Evolutionary conservation across 2,888 invertebrate species (phyloP).

Genomic region (Coelopa pilipes): DNA sequence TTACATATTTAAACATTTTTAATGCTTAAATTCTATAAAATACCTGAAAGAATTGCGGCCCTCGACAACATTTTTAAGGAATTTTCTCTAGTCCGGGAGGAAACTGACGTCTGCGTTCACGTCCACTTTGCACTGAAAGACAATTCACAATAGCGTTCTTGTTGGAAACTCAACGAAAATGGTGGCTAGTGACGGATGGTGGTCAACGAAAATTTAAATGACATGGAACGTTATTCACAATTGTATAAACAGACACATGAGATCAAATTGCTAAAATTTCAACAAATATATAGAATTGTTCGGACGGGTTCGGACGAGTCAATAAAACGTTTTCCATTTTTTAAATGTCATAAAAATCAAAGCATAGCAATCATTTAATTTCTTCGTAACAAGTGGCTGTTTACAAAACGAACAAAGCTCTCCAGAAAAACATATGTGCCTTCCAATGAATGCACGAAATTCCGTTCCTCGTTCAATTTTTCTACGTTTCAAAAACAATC

Average conservation of each 20-base stretch:
- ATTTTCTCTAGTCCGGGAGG: slow-evolving; percentile 48
- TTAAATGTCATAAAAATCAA: too few relatives aligned
- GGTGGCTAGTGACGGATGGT: slow-evolving; percentile 7
- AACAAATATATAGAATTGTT: background rate
- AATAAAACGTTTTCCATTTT: background rate
- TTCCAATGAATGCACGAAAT: background rate
- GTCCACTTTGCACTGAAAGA: slow-evolving; percentile 35
- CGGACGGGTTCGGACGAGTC: background rate
- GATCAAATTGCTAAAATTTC: background rate
- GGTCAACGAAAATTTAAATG: background rate
- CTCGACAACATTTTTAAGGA: slow-evolving; percentile 75
- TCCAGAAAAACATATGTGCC: background rate
- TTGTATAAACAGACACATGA: background rate
- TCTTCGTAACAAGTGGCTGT: too few relatives aligned
- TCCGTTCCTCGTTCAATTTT: background rate
- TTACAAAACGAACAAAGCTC: background rate
- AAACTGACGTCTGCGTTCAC: slow-evolving; percentile 48
- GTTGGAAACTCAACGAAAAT: slow-evolving; percentile 9
- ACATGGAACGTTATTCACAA: too few relatives aligned
- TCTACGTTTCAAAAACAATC: too few relatives aligned
- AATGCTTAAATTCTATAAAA: background rate
- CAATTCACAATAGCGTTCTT: slow-evolving; percentile 41
- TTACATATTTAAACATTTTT: background rate
- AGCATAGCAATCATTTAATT: too few relatives aligned
- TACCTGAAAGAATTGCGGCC: slow-evolving; percentile 76